Evolutionary conservation across 2,113 vertebrate species (phyloP), one percentile per base, ranked within the genome.

Genomic region (Hassar affinis): DNA sequence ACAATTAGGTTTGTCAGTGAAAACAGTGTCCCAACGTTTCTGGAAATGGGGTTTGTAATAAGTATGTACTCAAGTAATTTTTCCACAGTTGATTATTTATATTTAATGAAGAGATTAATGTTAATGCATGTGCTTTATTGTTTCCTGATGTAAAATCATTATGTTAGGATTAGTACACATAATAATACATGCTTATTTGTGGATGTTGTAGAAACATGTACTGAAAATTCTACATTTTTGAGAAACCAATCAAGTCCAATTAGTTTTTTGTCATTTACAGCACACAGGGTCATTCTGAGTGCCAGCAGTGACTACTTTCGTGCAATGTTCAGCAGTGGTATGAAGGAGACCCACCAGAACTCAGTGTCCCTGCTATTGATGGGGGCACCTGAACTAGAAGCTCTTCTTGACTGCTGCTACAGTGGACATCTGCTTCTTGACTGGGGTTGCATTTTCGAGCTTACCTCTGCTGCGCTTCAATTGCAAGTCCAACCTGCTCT

Each of bases 241-340:
- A 1, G 8, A 14, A 62, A 30, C 59, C 59, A 30, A 62, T 15
- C 17, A 42, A 57, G 27, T 35, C 72, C 27, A 80, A n/a, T 54
- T 5, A 5, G 0, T 17, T n/a, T 61, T 27, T 25, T 80, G 18
- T 11, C n/a, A 51, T 64, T 22, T 5, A 6, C 83, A 98, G 97
- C 94, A 84, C 97, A 98, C 91, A 95, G 95, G 85, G 92, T 94
- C 42, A 91, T 96, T 72, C 89, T 98, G 88, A 95, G 95, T 79
- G 96, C 93, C 52, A 94, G 95, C 89, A 96, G 96, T 18, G 96
- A 97, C 86, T 98, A 96, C 90, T 98, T 98, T 90, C 92, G 91
- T 0, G 95, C 92, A 22, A 97, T 98, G 95, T 96, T 98, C 88
- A 94, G 94, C 47, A 94, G 92, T 9, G 96, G 95, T 25, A 97